Evolutionary conservation across 23 tunicate genomes (phyloP).

Genomic region (Ascidia mentula): DNA sequence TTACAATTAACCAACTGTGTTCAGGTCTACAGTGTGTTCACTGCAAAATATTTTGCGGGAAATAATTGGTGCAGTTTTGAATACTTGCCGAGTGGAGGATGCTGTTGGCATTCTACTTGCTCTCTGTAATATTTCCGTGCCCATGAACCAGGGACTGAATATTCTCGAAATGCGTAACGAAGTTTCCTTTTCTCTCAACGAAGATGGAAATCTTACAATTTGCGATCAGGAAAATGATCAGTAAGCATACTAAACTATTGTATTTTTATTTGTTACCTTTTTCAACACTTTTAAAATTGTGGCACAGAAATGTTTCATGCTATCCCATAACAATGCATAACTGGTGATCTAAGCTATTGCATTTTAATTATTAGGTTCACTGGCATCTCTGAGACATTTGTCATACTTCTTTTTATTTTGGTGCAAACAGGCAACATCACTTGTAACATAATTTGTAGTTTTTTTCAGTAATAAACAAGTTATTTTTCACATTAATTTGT

Average conservation of each 20-base stretch:
- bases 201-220: background rate
- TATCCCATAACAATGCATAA: no score
- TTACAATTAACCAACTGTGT: background rate
- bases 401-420: no score
- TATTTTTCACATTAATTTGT: no score
- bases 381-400: no score
- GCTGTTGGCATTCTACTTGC: conserved; percentile 17
- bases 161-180: background rate
- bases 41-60: conserved; percentile 13
- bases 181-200: background rate
- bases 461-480: no score
- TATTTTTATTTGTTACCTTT: no score
- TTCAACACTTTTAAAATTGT: no score
- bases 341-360: no score
- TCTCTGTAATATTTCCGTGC: conserved; percentile 13
- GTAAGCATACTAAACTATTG: background rate
- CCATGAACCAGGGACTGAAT: background rate
- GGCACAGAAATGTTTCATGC: no score
- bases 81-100: background rate
- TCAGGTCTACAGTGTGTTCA: conserved; percentile 9
- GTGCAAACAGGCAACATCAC: no score
- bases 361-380: no score
- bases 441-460: no score
- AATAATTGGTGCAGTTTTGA: background rate
- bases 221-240: background rate